Evolutionary conservation across 1,140 invertebrate genomes (phyloP).

Genomic region (Heliconius melpomene): DNA sequence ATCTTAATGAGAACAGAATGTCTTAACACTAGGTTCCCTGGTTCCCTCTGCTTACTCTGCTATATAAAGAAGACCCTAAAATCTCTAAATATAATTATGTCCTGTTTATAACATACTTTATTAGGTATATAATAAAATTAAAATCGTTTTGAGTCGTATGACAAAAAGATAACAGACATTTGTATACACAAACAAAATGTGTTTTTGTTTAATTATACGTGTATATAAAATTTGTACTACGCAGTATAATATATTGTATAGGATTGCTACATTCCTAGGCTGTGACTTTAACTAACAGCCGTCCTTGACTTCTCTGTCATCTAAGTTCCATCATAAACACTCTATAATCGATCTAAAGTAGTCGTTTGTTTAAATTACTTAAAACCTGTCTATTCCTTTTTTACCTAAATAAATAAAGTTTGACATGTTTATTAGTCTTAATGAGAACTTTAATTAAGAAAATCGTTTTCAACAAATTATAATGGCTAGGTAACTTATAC

Average conservation of each 20-base stretch:
- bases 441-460: neutral
- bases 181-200: too few relatives aligned
- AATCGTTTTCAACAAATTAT: conserved; percentile 2
- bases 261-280: conserved; percentile 2
- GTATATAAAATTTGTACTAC: conserved; percentile 6
- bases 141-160: too few relatives aligned
- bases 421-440: conserved; percentile 14
- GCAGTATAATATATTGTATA: neutral
- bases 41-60: too few relatives aligned
- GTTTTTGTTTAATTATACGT: neutral
- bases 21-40: too few relatives aligned
- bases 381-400: conserved; percentile 18
- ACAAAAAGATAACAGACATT: too few relatives aligned
- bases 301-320: conserved; percentile 20
- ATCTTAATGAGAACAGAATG: too few relatives aligned
- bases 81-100: too few relatives aligned
- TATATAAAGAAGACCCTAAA: too few relatives aligned
- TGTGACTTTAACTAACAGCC: conserved; percentile 5
- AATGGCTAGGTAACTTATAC: conserved; percentile 27
- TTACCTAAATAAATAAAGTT: conserved; percentile 31
- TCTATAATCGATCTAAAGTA: conserved; percentile 6
- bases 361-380: conserved; percentile 5
- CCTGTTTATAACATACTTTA: too few relatives aligned
- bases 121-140: too few relatives aligned
- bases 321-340: neutral